Evolutionary conservation across 2,888 invertebrate species (phyloP), one percentile per base, ranked within the genome.

Genomic region (Dryomyza anilis): DNA sequence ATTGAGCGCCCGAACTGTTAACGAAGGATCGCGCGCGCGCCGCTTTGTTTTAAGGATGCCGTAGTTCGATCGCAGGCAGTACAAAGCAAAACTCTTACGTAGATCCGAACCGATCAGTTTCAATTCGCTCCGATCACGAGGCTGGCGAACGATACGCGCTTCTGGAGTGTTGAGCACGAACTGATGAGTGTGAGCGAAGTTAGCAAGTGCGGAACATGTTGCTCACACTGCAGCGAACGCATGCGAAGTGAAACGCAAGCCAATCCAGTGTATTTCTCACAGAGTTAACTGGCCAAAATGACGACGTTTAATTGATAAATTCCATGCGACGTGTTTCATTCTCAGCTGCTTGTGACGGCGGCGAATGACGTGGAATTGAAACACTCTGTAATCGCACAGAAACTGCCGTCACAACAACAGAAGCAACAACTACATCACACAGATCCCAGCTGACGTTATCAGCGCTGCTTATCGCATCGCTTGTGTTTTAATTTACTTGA

Each of bases 151-250:
- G 64, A 63, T 61, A 64, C 63, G 53, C 66, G 66, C 66, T 68
- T 57, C n/a, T 29, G 59, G 66, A 68, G 65, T 63, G 68, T 65
- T 68, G 63, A 48, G 45, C 64, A 60, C 56, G 56, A 66, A 68
- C 68, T 68, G 66, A 19, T 46, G 45, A 65, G 39, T 29, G 14
- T 10, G 50, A 61, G 36, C 36, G 45, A 4, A 43, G 12, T 30
- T 39, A 30, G 45, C 39, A 21, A 45, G 12, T n/a, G 45, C 39
- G 25, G n/a, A 46, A 50, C 58, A 14, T 50, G 25, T 33, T 33
- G n/a, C n/a, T n/a, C n/a, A n/a, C n/a, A n/a, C n/a, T n/a, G n/a
- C n/a, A n/a, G n/a, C n/a, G n/a, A n/a, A n/a, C n/a, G n/a, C n/a
- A n/a, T n/a, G n/a, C n/a, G n/a, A n/a, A n/a, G n/a, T n/a, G n/a